phyloP scores from a whole-genome alignment of 2,888 invertebrate species.

The Pammene fasciana region DNA sequence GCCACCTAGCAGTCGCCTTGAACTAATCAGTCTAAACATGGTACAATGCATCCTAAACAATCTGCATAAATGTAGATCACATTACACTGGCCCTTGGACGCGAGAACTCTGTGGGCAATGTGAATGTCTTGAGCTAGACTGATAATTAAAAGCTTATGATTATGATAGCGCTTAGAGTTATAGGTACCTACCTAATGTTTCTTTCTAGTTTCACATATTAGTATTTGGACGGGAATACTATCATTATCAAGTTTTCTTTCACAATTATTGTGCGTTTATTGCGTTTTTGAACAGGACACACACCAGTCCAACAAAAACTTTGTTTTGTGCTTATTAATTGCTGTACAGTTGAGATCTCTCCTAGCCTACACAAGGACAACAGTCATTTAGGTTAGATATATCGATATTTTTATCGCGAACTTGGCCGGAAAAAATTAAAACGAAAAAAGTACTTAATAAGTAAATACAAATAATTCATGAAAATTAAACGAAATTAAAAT shows the following conservation, averaged over 20 bases:
- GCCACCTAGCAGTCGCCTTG: not conserved
- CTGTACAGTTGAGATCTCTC: no score
- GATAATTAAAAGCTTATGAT: conserved; percentile 28
- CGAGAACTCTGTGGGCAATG: not conserved
- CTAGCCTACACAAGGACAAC: no score
- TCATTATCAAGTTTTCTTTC: not conserved
- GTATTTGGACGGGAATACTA: not conserved
- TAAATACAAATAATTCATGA: no score
- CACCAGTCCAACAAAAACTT: no score
- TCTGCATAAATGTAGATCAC: not conserved
- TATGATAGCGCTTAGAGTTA: not conserved
- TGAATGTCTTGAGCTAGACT: not conserved
- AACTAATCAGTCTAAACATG: not conserved
- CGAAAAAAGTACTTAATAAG: no score
- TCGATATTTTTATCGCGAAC: no score
- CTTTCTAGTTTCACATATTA: not conserved
- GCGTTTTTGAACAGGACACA: no score
- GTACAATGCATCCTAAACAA: not conserved
- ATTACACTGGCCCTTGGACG: not conserved
- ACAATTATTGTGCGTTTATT: no score
- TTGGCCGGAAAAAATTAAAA: no score
- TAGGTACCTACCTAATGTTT: conserved; percentile 6
- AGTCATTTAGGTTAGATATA: no score
- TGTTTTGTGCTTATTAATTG: no score
- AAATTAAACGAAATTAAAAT: no score